Base-by-base conservation (phyloP, 2,888 invertebrate species). In the Operophtera brumata region DNA sequence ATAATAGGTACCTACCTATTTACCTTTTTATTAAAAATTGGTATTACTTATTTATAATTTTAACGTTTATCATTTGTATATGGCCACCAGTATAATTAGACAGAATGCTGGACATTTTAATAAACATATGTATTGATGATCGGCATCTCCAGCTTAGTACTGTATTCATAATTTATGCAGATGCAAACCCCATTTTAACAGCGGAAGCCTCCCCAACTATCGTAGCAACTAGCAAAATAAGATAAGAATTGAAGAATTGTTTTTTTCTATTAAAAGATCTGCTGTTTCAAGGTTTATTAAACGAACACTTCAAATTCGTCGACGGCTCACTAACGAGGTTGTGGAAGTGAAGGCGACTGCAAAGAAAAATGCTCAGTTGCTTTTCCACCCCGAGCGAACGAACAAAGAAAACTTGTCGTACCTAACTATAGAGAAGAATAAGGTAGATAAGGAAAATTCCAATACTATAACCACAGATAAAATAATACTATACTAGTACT, bases 241-340 rank as follows among this genome's bases (percentile, higher is more conserved):
- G 14, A 9, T 43, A 37, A 43, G 13, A 39, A 51, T 20, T 14
- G n/a, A 34, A 14, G n/a, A 34, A 36, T 25, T n/a, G 7, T 12
- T 40, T 35, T 40, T 41, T 42, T 11, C n/a, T n/a, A n/a, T 47
- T 2, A 25, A 25, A 42, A 43, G 36, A 41, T 42, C 20, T 20
- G 35, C 36, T 10, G 25, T 11, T 44, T 26, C 14, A 52, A 60
- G 49, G 60, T 66, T 65, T 66, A 65, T 61, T 61, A 57, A 55
- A 53, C 56, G 57, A 66, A 60, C 55, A 54, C 66, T 65, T 61
- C 41, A 64, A 67, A 69, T 58, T 50, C 61, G 65, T 59, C 57
- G 55, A 45, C 51, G 47, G 43, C 55, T 28, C 56, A 12, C 46
- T 74, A 70, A 73, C 67, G 69, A 69, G 65, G 53, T 66, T 62